Conservation (phyloP, 2,888 invertebrate species). For the Cryptus armator region DNA sequence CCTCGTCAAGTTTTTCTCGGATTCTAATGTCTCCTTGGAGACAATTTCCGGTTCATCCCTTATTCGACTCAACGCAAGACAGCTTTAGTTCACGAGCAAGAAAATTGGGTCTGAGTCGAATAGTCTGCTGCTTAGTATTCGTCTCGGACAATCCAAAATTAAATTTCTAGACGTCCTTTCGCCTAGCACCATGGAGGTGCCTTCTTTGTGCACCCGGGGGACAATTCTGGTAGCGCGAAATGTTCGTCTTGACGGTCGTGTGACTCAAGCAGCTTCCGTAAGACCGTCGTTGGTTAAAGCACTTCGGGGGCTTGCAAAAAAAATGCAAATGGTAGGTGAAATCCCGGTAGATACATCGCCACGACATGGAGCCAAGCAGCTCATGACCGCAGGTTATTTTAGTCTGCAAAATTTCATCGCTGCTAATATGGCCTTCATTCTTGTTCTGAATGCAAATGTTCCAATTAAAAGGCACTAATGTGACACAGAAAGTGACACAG, state of each 20-base stretch:
- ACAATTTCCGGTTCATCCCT: neutral
- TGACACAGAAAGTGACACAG: conserved; percentile 26
- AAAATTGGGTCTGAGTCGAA: neutral
- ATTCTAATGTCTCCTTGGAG: neutral
- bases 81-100: conserved; percentile 5
- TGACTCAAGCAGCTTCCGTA: conserved; percentile 9
- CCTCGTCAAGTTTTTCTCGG: neutral
- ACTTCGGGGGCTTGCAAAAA: conserved; percentile 43
- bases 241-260: conserved; percentile 40
- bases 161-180: conserved; percentile 79
- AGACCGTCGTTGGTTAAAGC: conserved; percentile 31
- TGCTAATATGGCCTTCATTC: conserved; percentile 22
- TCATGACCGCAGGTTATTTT: conserved; percentile 43
- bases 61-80: neutral
- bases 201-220: conserved; percentile 27
- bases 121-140: conserved; percentile 78
- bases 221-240: conserved; percentile 25
- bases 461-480: conserved; percentile 1
- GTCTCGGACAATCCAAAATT: conserved; percentile 77
- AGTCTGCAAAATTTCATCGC: conserved; percentile 47
- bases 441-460: conserved; percentile 25
- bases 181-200: neutral
- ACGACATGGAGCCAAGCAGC: conserved; percentile 38
- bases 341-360: conserved; percentile 41
- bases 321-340: conserved; percentile 61